Conservation (phyloP, 2,888 invertebrate genomes). For the Limenitis camilla region DNA sequence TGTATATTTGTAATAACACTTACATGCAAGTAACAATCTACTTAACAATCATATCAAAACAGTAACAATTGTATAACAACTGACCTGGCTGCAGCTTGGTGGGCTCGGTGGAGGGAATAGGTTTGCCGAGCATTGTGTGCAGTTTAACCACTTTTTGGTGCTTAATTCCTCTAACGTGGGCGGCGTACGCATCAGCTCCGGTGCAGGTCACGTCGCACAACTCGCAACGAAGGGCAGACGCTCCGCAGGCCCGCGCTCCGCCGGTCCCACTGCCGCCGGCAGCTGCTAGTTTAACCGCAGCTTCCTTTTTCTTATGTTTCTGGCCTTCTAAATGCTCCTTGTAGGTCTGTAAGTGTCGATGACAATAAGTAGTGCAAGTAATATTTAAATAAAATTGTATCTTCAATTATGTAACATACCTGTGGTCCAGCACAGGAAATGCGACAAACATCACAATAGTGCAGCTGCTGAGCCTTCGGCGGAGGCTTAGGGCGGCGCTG, state of each 20-base stretch:
- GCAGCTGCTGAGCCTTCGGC: conserved; percentile 93
- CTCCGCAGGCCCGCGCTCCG: conserved; percentile 67
- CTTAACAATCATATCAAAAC: too few species aligned
- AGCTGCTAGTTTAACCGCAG: conserved; percentile 77
- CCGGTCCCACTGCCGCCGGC: conserved; percentile 77
- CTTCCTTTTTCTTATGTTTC: conserved; percentile 99
- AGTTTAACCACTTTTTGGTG: conserved; percentile 98
- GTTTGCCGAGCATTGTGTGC: conserved; percentile 97
- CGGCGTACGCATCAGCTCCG: conserved; percentile 98
- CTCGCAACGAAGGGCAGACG: conserved; percentile 88
- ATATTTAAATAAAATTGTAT: too few species aligned
- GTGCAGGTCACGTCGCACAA: conserved; percentile 99
- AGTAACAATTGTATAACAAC: not conserved
- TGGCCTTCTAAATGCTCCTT: conserved; percentile 97
- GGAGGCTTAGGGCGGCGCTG: conserved; percentile 84
- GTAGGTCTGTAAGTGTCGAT: conserved; percentile 48
- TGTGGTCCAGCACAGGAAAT: conserved; percentile 97
- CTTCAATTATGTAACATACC: conserved; percentile 46
- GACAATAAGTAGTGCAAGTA: not conserved
- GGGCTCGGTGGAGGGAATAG: conserved; percentile 96
- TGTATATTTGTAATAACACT: too few species aligned
- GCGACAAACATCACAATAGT: conserved; percentile 99
- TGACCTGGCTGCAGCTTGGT: conserved; percentile 80
- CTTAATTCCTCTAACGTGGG: conserved; percentile 97
- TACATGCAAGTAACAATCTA: too few species aligned